Evolutionary conservation across 2,888 invertebrate genomes (phyloP).

Genomic region (Gastracanthus pulcherrimus): DNA sequence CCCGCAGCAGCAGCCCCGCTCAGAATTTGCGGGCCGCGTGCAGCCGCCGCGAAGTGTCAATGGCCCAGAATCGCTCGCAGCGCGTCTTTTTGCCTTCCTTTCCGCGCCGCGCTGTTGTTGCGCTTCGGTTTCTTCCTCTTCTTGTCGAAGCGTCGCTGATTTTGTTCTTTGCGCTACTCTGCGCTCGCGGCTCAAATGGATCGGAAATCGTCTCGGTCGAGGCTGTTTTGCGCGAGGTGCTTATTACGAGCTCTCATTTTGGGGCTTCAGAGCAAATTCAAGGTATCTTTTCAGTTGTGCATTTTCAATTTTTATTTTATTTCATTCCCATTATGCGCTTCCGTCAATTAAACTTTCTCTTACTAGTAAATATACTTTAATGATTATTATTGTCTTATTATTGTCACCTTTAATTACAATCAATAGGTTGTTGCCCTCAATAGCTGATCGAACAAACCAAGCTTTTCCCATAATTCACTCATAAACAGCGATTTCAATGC

Average conservation of each 20-base stretch:
- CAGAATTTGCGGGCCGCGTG: neutral
- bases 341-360: neutral
- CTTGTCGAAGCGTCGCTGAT: too few species aligned
- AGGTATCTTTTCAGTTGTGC: neutral
- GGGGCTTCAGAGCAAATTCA: neutral
- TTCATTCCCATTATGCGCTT: neutral
- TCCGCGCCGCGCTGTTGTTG: neutral
- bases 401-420: neutral
- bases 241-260: neutral
- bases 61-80: conserved; percentile 11
- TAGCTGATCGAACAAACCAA: neutral
- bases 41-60: neutral
- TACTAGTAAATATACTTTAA: neutral
- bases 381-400: neutral
- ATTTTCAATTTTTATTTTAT: neutral
- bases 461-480: neutral
- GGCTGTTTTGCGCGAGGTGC: neutral
- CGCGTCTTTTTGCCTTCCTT: neutral
- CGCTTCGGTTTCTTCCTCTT: neutral
- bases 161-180: neutral
- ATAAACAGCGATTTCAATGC: too few species aligned
- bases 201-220: neutral
- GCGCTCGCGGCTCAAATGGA: neutral
- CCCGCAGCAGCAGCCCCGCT: too few species aligned
- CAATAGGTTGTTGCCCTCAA: neutral